Conservation (phyloP, 2,113 vertebrate genomes). For the Marcusenius ussheri region DNA sequence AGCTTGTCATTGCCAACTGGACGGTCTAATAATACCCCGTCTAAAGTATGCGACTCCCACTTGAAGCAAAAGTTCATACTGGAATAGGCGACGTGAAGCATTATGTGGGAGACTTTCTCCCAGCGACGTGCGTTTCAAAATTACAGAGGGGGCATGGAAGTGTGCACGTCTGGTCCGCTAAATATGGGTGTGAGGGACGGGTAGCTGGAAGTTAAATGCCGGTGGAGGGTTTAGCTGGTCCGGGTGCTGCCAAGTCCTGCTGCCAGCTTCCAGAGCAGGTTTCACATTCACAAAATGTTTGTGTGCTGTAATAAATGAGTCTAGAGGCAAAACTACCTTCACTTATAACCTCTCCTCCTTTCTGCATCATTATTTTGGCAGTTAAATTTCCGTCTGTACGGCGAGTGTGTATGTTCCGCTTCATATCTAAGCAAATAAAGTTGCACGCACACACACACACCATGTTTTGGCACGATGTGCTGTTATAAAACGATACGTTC, state of each 20-base stretch:
- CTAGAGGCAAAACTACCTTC: neutral
- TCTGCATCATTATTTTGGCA: neutral
- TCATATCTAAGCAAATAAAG: neutral
- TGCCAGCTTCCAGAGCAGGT: neutral
- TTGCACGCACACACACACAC: neutral
- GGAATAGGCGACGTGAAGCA: conserved; percentile 3
- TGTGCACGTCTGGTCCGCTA: neutral
- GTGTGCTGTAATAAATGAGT: neutral
- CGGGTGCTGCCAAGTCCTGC: neutral
- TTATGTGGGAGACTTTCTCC: conserved; percentile 16
- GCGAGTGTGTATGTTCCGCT: neutral
- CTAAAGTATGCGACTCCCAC: conserved; percentile 15
- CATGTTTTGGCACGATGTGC: neutral
- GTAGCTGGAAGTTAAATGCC: neutral
- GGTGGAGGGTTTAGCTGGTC: neutral
- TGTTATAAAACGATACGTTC: neutral
- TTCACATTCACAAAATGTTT: neutral
- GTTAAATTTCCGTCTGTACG: neutral
- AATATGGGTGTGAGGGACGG: neutral
- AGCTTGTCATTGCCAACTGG: conserved; percentile 16
- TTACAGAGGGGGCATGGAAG: neutral
- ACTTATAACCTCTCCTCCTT: neutral
- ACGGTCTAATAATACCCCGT: conserved; percentile 16
- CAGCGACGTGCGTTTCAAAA: neutral
- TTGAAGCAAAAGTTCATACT: conserved; percentile 16